Conservation (phyloP, 2,797 vertebrate genomes). For the Synanceia verrucosa region DNA sequence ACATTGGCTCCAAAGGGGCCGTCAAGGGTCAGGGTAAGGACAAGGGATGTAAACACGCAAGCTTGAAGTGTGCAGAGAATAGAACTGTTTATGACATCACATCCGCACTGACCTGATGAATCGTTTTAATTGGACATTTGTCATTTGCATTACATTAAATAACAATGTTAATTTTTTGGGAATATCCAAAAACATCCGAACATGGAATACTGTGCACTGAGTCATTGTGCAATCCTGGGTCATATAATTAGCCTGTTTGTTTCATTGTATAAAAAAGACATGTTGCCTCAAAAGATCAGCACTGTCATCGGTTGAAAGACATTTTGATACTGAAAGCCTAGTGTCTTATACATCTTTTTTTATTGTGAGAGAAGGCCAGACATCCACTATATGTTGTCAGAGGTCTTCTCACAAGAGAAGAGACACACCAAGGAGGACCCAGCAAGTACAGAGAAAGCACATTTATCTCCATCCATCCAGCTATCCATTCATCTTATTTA, state of each 20-base stretch:
- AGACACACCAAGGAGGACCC: not conserved
- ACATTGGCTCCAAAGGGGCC: conserved; percentile 47
- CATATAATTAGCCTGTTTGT: not conserved
- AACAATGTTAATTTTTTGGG: not conserved
- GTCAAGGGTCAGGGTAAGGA: conserved; percentile 38
- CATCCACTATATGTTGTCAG: not conserved
- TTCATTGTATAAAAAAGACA: conserved; percentile 31
- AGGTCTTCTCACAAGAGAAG: not conserved
- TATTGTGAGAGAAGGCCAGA: too few relatives aligned
- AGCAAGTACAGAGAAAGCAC: too few relatives aligned
- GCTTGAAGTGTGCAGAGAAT: conserved; percentile 2
- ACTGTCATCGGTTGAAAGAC: too few relatives aligned
- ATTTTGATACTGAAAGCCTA: too few relatives aligned
- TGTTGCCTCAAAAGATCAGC: too few relatives aligned
- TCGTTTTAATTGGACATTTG: not conserved
- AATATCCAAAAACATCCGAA: not conserved
- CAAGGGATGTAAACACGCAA: conserved; percentile 25
- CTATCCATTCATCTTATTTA: too few relatives aligned
- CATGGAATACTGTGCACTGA: not conserved
- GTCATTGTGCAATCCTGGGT: not conserved
- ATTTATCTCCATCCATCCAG: too few relatives aligned
- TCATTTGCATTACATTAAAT: not conserved
- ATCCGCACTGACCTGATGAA: not conserved
- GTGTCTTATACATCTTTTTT: too few relatives aligned
- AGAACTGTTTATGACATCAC: not conserved